Evolutionary conservation across 2,888 invertebrate genomes (phyloP), one percentile per base, ranked within the genome.

Genomic region (Ephialtes manifestator): DNA sequence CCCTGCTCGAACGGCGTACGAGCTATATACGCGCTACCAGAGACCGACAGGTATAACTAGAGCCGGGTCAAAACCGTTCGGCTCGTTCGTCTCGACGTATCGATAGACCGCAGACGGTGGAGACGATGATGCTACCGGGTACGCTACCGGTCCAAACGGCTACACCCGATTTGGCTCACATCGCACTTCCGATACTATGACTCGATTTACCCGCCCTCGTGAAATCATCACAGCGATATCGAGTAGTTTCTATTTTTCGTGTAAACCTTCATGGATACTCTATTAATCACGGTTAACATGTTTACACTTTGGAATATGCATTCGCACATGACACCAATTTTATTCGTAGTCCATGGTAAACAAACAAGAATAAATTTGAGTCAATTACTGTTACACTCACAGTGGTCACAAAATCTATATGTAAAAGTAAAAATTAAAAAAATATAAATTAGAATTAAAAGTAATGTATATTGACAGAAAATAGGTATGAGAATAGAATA

Each of bases 41-140:
- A 83, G 81, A 70, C 80, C 82, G 79, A 81, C 84, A 84, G 90
- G 93, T 93, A 93, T 93, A 93, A 92, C 93, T 92, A 91, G 92
- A 92, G 90, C 89, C 90, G 89, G 86, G 87, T 90, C 90, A 90
- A 91, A 89, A 91, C 87, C 87, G 88, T 89, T 89, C 89, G 90
- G 77, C 88, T 90, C 90, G 90, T 92, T 91, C 90, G 87, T 89
- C 87, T 87, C 88, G 84, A 83, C 79, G 84, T 79, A 83, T 83
- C 83, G 84, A 81, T 83, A 77, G 72, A 81, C 85, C 77, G 46
- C 78, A 82, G 84, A 77, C 81, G 79, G 55, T 20, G 58, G 43
- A 80, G 51, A 48, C 76, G 63, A 63, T 70, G 55, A 74, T 51
- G 65, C 63, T 43, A 35, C 72, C 65, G 46, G 63, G 15, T 68